Evolutionary conservation across 2,888 invertebrate genomes (phyloP).

Genomic region (Theodoxus fluviatilis): DNA sequence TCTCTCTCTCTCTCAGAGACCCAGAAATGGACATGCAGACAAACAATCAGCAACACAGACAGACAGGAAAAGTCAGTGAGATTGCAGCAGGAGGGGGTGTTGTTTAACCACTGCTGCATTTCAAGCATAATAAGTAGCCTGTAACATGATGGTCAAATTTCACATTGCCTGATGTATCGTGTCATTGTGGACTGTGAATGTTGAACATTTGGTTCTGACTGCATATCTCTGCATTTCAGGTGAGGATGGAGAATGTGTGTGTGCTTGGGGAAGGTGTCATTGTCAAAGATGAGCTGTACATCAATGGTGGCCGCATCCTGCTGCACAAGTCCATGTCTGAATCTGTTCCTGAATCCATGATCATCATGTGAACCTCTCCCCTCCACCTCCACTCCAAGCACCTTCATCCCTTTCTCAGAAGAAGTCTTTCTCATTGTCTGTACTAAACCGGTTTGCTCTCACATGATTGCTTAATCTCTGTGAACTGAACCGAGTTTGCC

Average conservation of each 20-base stretch:
- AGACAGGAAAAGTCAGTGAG: background rate
- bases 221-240: slow-evolving; percentile 62
- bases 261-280: slow-evolving; percentile 98
- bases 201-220: too few species aligned
- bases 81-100: background rate
- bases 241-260: slow-evolving; percentile 94
- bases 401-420: too few species aligned
- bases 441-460: too few species aligned
- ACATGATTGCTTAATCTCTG: too few species aligned
- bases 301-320: slow-evolving; percentile 96
- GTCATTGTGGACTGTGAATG: too few species aligned
- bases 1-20: background rate
- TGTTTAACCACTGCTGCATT: background rate
- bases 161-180: too few species aligned
- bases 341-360: slow-evolving; percentile 95
- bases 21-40: background rate
- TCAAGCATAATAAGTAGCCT: too few species aligned
- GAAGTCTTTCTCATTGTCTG: too few species aligned
- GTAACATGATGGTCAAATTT: too few species aligned
- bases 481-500: too few species aligned
- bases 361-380: slow-evolving; percentile 81
- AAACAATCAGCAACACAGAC: slow-evolving; percentile 8
- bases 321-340: slow-evolving; percentile 93
- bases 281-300: slow-evolving; percentile 95
- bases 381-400: background rate